Evolutionary conservation across 2,113 vertebrate species (phyloP).

Genomic region (Xenopus tropicalis): UCB_Xtro_10.0 CM004443.2:161813001-161813500

Average conservation of each 20-base stretch:
- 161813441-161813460: no score
- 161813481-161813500: no score
- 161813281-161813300: no score
- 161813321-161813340: no score
- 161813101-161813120: conserved; percentile 65
- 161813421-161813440: no score
- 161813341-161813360: no score
- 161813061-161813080: conserved; percentile 72
- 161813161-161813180: conserved; percentile 20
- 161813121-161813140: conserved; percentile 77
- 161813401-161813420: no score
- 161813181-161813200: conserved; percentile 35
- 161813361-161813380: no score
- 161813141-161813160: conserved; percentile 56
- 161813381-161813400: no score
- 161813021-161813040: conserved; percentile 74
- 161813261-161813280: no score
- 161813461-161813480: no score
- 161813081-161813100: conserved; percentile 70
- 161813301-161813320: no score
- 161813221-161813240: neutral
- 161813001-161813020: conserved; percentile 70
- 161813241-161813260: neutral
- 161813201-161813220: neutral
- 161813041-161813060: conserved; percentile 77